Evolutionary conservation across 1,140 invertebrate genomes (phyloP), one percentile per base, ranked within the genome.

Genomic region (Brachionus plicatilis): DNA sequence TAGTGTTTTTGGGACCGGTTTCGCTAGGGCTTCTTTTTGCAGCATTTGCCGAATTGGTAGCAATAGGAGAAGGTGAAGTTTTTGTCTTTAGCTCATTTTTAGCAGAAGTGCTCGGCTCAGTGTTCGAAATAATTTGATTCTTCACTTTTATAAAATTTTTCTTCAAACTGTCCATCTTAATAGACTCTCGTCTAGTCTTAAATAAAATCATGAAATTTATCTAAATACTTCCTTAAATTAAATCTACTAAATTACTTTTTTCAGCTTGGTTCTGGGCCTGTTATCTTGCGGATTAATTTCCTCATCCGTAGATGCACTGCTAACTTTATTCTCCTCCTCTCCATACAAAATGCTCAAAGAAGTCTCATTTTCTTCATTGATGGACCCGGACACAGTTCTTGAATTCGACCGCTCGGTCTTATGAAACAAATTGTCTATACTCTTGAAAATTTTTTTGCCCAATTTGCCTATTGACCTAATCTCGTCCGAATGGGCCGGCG

Each of bases 351-450:
- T 27, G 33, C 20, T 50, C 17, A 76, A 1, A 1, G 9, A 17
- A 50, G 72, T 76, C 43, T 76, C 72, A 50, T 50, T 76, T 47
- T 76, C 72, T 27, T 76, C 72, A 27, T 76, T 60, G 20, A 60
- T 45, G 1, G 72, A 76, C 0, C 11, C 47, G 4, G 72, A 76
- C 41, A 50, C 45, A 14, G 17, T 76, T 76, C 72, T 76, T n/a
- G 68, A 72, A 37, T 47, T 37, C 1, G 72, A 50, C 11, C 27
- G 5, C 20, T 76, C 72, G n/a, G 72, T 50, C 20, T 76, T 76
- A 50, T 76, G 43, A 50, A 76, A 50, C 43, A 76, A 47, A 76
- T 76, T 76, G 33, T 76, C 72, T 27, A 76, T 76, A 29, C 72
- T 76, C 24, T 76, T 76, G 72, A 76, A 76, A 14, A 76, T 47